A percentile compares a stretch with the other conserved stretches of the same genome.
These are phyloP conservation scores for Microctonus aethiopoides DNA, from an alignment of 2,888 invertebrate genomes.

Conservation along the genomic window DNA sequence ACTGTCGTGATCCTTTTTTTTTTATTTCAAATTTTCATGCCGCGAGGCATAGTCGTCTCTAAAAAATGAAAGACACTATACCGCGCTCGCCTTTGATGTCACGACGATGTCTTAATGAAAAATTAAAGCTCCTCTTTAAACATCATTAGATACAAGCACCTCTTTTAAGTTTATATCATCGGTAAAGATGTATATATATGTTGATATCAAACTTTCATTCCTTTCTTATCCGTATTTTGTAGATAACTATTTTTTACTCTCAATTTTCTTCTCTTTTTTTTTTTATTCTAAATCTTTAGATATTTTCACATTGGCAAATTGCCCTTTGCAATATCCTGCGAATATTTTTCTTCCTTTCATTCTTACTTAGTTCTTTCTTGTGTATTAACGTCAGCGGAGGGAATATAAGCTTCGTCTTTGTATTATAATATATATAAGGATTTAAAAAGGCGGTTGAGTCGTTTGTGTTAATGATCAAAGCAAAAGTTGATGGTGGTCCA, in stretches of 20 bases:
- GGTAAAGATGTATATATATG: not conserved
- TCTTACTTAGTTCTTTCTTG: not conserved
- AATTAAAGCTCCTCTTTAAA: constrained; percentile 67
- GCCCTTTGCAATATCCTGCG: constrained; percentile 13
- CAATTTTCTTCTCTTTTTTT: not conserved
- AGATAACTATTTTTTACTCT: not conserved
- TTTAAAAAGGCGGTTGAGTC: not conserved
- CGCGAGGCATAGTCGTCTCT: constrained; percentile 56
- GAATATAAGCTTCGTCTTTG: not conserved
- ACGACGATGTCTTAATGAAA: constrained; percentile 64
- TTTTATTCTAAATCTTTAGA: constrained; percentile 2
- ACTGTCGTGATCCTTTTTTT: too few species aligned
- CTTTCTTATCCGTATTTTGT: not conserved
- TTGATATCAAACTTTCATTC: constrained; percentile 22
- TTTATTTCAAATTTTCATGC: constrained; percentile 36
- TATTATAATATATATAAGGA: not conserved
- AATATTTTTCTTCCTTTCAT: not conserved
- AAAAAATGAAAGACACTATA: constrained; percentile 61
- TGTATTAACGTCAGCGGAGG: not conserved
- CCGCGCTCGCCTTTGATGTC: constrained; percentile 60
- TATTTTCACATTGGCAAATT: constrained; percentile 16
- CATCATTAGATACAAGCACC: constrained; percentile 65
- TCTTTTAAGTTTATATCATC: constrained; percentile 52
- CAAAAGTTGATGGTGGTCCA: not conserved
- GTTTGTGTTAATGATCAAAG: not conserved